Percentiles rank a stretch among this genome's conserved stretches.
These are phyloP conservation scores for Cremastinae sp. DNA, from an alignment of 2,888 invertebrate species.

Conservation along the genomic window DNA sequence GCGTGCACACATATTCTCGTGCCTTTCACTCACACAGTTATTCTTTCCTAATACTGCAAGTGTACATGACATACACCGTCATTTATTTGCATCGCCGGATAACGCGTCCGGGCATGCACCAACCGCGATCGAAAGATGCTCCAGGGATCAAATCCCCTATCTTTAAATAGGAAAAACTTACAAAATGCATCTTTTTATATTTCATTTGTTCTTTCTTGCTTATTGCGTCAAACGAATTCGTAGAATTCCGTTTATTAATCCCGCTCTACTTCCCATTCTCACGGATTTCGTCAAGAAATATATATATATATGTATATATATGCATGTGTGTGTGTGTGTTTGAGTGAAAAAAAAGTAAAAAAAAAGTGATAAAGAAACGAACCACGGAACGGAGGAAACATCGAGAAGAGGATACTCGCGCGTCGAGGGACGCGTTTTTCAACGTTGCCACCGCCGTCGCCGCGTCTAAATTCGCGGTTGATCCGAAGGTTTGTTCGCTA, in stretches of 20 bases:
- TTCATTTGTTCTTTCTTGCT: slow-evolving; percentile 46
- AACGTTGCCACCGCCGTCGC: slow-evolving; percentile 6
- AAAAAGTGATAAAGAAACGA: slow-evolving; percentile 12
- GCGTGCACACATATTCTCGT: slow-evolving; percentile 18
- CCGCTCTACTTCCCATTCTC: slow-evolving; percentile 44
- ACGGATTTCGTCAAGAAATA: slow-evolving; percentile 41
- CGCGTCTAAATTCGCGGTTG: slow-evolving; percentile 17
- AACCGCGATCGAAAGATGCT: slow-evolving; percentile 50
- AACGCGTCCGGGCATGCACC: slow-evolving; percentile 47
- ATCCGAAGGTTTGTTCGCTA: slow-evolving; percentile 56
- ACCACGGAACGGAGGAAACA: slow-evolving; percentile 31
- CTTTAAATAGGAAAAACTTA: slow-evolving; percentile 59
- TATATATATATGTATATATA: too few species aligned
- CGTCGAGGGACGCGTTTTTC: slow-evolving; percentile 20
- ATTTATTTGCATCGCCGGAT: slow-evolving; percentile 38
- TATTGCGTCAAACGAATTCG: slow-evolving; percentile 55
- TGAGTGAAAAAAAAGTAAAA: slow-evolving; percentile 13
- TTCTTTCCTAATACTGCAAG: slow-evolving; percentile 77
- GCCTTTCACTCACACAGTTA: slow-evolving; percentile 62
- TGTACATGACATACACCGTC: slow-evolving; percentile 56
- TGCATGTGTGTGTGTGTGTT: too few species aligned
- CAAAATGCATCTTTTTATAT: slow-evolving; percentile 53
- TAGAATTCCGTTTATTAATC: slow-evolving; percentile 38
- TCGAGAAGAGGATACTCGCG: slow-evolving; percentile 22
- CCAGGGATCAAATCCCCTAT: slow-evolving; percentile 52